A percentile compares a stretch with the other conserved stretches of the same genome.
phyloP scores from a whole-genome alignment of 1,140 invertebrate species.

The Micrasema minimum region DNA sequence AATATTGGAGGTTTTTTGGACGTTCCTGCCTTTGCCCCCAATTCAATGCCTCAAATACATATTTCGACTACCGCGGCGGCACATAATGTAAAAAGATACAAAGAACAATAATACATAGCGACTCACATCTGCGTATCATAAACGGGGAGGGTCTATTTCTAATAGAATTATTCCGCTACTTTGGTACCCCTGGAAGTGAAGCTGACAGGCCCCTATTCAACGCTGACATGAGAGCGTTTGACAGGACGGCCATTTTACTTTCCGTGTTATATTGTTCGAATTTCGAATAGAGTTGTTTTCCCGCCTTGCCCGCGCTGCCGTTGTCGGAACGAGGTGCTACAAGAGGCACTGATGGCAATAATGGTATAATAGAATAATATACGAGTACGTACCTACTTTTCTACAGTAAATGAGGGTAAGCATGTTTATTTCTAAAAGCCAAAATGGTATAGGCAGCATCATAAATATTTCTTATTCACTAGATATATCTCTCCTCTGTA shows the following conservation, averaged over 20 bases:
- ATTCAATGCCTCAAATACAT: too few species aligned
- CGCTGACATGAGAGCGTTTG: slow-evolving; percentile 41
- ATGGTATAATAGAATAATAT: too few species aligned
- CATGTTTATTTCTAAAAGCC: too few species aligned
- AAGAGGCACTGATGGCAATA: too few species aligned
- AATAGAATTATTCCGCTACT: slow-evolving; percentile 50
- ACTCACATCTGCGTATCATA: slow-evolving; percentile 24
- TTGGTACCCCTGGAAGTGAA: slow-evolving; percentile 44
- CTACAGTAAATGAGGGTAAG: too few species aligned
- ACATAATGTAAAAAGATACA: background rate
- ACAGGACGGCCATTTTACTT: slow-evolving; percentile 50
- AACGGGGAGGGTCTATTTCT: slow-evolving; percentile 35
- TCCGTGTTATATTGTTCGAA: slow-evolving; percentile 39
- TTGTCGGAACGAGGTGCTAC: slow-evolving; percentile 32
- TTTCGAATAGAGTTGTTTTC: slow-evolving; percentile 45
- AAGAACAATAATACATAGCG: too few species aligned
- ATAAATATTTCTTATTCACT: too few species aligned
- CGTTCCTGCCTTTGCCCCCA: too few species aligned
- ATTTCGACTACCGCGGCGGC: background rate
- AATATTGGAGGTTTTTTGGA: too few species aligned
- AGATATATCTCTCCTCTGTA: too few species aligned
- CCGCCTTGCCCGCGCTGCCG: slow-evolving; percentile 28
- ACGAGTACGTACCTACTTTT: too few species aligned
- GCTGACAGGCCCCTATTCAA: slow-evolving; percentile 16
- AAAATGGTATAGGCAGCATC: too few species aligned